Percentiles rank a stretch among this genome's conserved stretches.
phyloP scores from a whole-genome alignment of 2,797 vertebrate species.

The Phrynocephalus guinanensis region DNA sequence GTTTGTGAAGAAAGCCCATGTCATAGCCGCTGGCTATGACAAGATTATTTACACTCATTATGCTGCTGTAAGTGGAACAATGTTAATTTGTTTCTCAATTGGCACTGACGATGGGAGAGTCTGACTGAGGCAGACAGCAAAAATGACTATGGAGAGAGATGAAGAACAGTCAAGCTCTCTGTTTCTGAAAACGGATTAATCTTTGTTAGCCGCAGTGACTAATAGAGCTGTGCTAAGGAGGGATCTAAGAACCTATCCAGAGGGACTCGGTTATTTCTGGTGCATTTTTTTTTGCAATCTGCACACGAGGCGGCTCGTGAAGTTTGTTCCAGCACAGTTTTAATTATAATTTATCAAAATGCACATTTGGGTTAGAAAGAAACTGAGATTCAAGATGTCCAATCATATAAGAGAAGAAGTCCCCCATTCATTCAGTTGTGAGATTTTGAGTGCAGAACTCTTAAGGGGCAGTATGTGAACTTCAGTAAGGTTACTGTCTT shows the following conservation, averaged over 20 bases:
- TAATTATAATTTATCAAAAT: too few relatives aligned
- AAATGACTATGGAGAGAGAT: not conserved
- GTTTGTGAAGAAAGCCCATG: slow-evolving; percentile 1
- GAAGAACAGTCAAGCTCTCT: not conserved
- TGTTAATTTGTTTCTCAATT: slow-evolving; percentile 27
- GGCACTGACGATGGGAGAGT: slow-evolving; percentile 1
- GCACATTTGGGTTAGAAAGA: too few relatives aligned
- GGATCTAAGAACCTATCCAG: not conserved
- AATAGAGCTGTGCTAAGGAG: slow-evolving; percentile 6
- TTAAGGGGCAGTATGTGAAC: too few relatives aligned
- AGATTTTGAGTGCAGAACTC: too few relatives aligned
- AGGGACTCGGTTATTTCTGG: not conserved
- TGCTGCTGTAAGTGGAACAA: not conserved
- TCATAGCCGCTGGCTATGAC: not conserved
- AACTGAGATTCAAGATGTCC: too few relatives aligned
- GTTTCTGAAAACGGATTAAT: not conserved
- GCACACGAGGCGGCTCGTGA: too few relatives aligned
- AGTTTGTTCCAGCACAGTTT: too few relatives aligned
- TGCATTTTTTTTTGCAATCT: too few relatives aligned
- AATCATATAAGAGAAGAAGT: too few relatives aligned
- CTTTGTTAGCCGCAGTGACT: not conserved
- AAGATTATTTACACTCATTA: slow-evolving; percentile 20
- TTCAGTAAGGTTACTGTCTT: too few relatives aligned
- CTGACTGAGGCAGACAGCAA: not conserved
- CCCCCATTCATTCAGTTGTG: too few relatives aligned